Conservation (phyloP, 23 tunicate species). For the Trididemnum nubilum region DNA sequence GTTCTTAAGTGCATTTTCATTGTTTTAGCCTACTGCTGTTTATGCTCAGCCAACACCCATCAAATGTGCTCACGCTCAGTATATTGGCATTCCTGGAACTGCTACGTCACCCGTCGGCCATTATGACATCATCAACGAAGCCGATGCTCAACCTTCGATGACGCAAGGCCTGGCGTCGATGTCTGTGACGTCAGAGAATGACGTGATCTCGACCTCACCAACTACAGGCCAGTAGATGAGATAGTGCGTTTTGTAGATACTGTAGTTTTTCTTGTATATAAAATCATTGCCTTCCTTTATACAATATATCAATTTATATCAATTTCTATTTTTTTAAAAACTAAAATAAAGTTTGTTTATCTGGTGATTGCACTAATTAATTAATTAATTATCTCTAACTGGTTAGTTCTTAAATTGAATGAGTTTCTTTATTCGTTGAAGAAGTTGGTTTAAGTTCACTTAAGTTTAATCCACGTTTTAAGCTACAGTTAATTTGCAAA, state of each 20-base stretch:
- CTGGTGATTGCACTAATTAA: constrained; percentile 37
- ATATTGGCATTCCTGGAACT: constrained; percentile 28
- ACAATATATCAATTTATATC: constrained; percentile 32
- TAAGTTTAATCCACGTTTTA: constrained; percentile 20
- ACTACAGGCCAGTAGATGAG: constrained; percentile 58
- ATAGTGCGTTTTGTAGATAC: background rate
- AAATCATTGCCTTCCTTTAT: constrained; percentile 43
- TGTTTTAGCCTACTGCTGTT: constrained; percentile 37
- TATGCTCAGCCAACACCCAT: constrained; percentile 48
- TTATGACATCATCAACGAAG: constrained; percentile 38
- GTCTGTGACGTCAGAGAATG: constrained; percentile 67
- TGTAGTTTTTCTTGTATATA: constrained; percentile 31
- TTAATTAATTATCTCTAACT: constrained; percentile 28
- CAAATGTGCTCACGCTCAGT: constrained; percentile 57
- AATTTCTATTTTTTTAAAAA: constrained; percentile 1
- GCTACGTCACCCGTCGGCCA: constrained; percentile 28
- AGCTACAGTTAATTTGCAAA: constrained; percentile 15
- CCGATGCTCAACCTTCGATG: constrained; percentile 31
- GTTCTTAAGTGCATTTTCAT: background rate
- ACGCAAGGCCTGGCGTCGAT: constrained; percentile 48
- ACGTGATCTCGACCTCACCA: constrained; percentile 53
- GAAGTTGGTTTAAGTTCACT: constrained; percentile 20
- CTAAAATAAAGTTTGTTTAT: constrained; percentile 29
- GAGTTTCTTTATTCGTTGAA: constrained; percentile 39
- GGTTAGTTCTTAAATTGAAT: constrained; percentile 32